These are phyloP conservation scores for Halisarca cf. caerulea DNA, from an alignment of 37 sponge, comb jelly and placozoan genomes.

Conservation along the genomic window DNA sequence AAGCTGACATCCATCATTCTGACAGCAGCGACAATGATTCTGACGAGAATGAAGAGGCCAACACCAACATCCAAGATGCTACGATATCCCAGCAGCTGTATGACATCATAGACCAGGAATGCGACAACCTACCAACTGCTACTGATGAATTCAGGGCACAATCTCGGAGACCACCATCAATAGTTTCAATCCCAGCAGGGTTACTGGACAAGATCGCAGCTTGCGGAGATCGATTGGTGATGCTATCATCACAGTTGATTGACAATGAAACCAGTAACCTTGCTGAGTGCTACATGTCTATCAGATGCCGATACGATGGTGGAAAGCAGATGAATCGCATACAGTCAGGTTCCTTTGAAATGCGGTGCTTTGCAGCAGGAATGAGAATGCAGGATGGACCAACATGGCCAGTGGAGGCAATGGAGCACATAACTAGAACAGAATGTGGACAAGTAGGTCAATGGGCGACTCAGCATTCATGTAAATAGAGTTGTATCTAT, in stretches of 20 bases:
- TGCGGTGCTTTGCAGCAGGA: slow-evolving; percentile 27
- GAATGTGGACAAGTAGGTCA: background rate
- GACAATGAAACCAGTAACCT: slow-evolving; percentile 34
- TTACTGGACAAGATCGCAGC: background rate
- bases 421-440: background rate
- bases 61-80: background rate
- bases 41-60: background rate
- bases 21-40: background rate
- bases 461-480: too few relatives aligned
- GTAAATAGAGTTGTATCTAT: too few relatives aligned
- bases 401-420: background rate
- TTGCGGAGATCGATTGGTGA: slow-evolving; percentile 18
- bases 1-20: background rate
- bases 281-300: slow-evolving; percentile 33
- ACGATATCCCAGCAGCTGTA: background rate
- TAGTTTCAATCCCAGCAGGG: background rate
- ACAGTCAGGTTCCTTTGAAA: slow-evolving; percentile 26
- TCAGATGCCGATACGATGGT: slow-evolving; percentile 28
- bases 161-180: background rate
- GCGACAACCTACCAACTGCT: background rate
- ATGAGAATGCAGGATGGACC: slow-evolving; percentile 25
- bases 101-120: background rate
- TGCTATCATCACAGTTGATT: slow-evolving; percentile 2
- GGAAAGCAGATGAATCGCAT: slow-evolving; percentile 24
- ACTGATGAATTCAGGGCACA: background rate